Conservation (phyloP, 2,113 vertebrate genomes). For the Lontra canadensis region DNA sequence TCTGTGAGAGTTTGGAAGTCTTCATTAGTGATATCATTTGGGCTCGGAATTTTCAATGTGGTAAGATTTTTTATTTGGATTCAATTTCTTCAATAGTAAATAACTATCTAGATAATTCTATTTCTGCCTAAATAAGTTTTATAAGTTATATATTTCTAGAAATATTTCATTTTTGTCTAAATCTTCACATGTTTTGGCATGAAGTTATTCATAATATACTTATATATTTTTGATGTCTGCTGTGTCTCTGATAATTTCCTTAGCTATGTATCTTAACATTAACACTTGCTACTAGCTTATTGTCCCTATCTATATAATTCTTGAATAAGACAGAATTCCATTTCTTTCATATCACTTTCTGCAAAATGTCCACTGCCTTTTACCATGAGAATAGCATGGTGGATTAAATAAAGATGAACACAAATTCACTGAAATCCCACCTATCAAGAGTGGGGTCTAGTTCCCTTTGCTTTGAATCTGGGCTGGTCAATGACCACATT, state of each 20-base stretch:
- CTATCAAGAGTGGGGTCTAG: not conserved
- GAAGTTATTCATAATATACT: not conserved
- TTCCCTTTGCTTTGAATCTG: not conserved
- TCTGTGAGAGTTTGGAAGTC: not conserved
- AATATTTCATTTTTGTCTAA: not conserved
- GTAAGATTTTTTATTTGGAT: not conserved
- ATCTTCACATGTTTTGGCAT: slow-evolving; percentile 22
- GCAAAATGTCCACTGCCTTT: not conserved
- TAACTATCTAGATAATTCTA: not conserved
- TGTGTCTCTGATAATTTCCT: not conserved
- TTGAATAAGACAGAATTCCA: not conserved
- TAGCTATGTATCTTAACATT: not conserved
- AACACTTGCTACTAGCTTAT: not conserved
- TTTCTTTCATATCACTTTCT: not conserved
- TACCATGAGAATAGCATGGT: not conserved
- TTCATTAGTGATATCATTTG: not conserved
- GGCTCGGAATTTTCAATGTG: not conserved
- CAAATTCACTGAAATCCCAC: not conserved
- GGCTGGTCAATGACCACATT: not conserved
- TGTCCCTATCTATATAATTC: not conserved
- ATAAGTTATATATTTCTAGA: not conserved
- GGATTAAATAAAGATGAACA: not conserved
- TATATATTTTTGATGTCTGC: not conserved
- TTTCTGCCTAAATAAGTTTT: not conserved
- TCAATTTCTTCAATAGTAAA: not conserved